phyloP scores from a whole-genome alignment of 1,140 invertebrate species.

The Drosophila triauraria region DNA sequence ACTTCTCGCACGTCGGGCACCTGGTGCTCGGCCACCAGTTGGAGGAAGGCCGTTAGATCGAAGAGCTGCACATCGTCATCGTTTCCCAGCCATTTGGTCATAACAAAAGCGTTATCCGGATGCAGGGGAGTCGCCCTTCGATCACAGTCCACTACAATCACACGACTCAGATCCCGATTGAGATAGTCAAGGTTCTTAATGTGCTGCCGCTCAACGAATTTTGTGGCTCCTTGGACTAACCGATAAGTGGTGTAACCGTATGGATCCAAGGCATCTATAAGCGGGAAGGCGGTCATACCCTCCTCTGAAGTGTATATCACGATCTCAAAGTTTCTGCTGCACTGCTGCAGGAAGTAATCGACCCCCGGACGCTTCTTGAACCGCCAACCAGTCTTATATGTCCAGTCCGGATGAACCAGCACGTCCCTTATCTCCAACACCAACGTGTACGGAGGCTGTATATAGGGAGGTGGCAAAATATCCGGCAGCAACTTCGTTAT shows the following conservation, averaged over 20 bases:
- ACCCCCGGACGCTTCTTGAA: conserved; percentile 99
- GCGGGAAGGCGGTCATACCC: conserved; percentile 95
- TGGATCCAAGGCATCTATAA: conserved; percentile 96
- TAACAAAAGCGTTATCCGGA: conserved; percentile 93
- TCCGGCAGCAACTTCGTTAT: conserved; percentile 97
- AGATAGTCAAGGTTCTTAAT: conserved; percentile 97
- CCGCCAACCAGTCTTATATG: conserved; percentile 90
- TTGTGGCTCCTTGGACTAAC: conserved; percentile 97
- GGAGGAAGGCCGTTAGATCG: conserved; percentile 96
- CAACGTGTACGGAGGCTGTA: conserved; percentile 98
- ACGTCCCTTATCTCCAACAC: conserved; percentile 98
- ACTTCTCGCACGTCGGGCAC: conserved; percentile 97
- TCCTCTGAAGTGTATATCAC: conserved; percentile 98
- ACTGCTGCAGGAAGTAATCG: conserved; percentile 96
- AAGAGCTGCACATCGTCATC: conserved; percentile 95
- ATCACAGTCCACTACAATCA: conserved; percentile 99
- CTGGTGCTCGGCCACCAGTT: conserved; percentile 94
- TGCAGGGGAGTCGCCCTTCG: conserved; percentile 93
- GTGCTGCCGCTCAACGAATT: conserved; percentile 97
- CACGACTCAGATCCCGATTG: conserved; percentile 97
- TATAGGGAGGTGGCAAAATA: conserved; percentile 94
- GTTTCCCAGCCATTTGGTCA: conserved; percentile 96
- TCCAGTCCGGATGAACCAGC: conserved; percentile 99
- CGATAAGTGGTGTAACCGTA: conserved; percentile 95
- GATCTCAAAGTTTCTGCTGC: conserved; percentile 97